Percentiles rank a stretch among this genome's conserved stretches.
Conservation (phyloP, 2,113 vertebrate species). For the Mastomys coucha region DNA sequence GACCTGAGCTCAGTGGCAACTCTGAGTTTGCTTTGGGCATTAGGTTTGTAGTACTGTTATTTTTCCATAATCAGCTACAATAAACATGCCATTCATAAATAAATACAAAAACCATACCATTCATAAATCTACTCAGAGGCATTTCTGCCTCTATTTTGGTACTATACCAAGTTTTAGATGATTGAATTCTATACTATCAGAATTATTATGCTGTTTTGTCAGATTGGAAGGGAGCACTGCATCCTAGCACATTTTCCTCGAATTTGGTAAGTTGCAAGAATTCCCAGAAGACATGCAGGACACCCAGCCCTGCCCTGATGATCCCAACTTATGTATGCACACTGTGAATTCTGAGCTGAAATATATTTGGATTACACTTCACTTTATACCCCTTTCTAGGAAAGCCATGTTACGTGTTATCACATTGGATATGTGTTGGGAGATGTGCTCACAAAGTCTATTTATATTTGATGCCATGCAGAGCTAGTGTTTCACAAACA, state of each 20-base stretch:
- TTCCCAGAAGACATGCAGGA: neutral
- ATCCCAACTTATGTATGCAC: neutral
- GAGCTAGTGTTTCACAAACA: neutral
- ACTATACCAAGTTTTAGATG: neutral
- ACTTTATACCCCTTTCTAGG: neutral
- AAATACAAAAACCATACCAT: neutral
- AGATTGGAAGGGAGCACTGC: neutral
- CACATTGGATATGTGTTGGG: neutral
- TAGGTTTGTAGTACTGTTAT: neutral
- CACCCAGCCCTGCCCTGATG: no score
- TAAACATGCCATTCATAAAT: neutral
- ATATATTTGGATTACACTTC: neutral
- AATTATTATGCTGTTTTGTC: neutral
- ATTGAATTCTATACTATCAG: neutral
- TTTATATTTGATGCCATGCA: neutral
- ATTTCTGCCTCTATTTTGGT: constrained; percentile 13
- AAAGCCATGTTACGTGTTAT: neutral
- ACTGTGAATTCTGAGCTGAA: neutral
- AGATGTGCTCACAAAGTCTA: neutral
- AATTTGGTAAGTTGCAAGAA: neutral
- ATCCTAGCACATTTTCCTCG: neutral
- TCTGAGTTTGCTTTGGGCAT: neutral
- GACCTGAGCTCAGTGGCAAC: neutral
- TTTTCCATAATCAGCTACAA: neutral
- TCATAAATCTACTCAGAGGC: neutral